These are phyloP conservation scores for Cheilosia grossa DNA, from an alignment of 2,888 invertebrate genomes.

Conservation along the genomic window DNA sequence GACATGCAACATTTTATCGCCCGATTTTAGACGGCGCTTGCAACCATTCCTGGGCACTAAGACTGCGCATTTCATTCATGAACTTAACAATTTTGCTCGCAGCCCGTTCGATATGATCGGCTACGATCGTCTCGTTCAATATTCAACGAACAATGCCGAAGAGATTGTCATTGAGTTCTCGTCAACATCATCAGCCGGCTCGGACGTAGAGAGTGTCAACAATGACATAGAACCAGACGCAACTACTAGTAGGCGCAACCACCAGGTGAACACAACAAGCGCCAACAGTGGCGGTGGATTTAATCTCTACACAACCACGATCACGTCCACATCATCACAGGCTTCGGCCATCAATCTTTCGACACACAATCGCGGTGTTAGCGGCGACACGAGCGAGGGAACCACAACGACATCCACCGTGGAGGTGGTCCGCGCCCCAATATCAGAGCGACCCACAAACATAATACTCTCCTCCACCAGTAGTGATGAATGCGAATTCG, in stretches of 20 bases:
- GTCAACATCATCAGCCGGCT: constrained; percentile 78
- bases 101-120: constrained; percentile 94
- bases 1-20: constrained; percentile 85
- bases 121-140: constrained; percentile 90
- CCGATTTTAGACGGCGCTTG: constrained; percentile 88
- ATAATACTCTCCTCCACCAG: constrained; percentile 80
- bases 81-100: constrained; percentile 92
- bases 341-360: constrained; percentile 81
- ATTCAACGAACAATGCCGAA: constrained; percentile 84
- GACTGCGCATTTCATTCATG: constrained; percentile 95
- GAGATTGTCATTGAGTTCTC: constrained; percentile 80
- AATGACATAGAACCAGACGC: constrained; percentile 61
- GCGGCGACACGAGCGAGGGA: constrained; percentile 47
- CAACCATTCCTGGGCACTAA: constrained; percentile 88
- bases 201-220: constrained; percentile 72
- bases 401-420: constrained; percentile 59
- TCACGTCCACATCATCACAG: constrained; percentile 70
- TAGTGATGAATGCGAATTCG: constrained; percentile 82
- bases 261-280: constrained; percentile 50
- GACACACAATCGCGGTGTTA: constrained; percentile 79
- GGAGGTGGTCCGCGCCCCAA: constrained; percentile 39
- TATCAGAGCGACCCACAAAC: constrained; percentile 73
- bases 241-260: constrained; percentile 41
- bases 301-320: constrained; percentile 75
- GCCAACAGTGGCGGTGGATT: constrained; percentile 48